Percentiles rank a stretch among this genome's conserved stretches.
Conservation (phyloP, 2,797 vertebrate genomes). For the Mormyrus proboscirostris region DNA sequence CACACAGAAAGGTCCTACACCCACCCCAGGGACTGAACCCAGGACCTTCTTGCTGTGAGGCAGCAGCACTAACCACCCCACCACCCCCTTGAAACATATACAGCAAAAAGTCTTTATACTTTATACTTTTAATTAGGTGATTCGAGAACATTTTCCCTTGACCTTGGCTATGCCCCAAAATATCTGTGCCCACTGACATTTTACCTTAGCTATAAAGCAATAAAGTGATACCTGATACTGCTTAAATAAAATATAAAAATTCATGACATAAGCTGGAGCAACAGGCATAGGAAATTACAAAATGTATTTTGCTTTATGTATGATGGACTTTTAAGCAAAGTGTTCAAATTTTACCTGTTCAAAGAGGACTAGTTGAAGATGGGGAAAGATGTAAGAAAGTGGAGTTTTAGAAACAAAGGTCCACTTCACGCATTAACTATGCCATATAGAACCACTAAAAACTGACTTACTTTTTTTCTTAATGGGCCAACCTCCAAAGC, state of each 20-base stretch:
- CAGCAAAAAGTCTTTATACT: background rate
- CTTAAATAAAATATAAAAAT: background rate
- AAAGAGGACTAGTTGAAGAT: background rate
- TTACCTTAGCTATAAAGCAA: background rate
- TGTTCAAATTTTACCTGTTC: background rate
- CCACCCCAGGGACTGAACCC: too few relatives aligned
- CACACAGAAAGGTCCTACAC: background rate
- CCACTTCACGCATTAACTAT: background rate
- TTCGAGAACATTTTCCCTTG: background rate
- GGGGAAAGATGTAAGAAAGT: background rate
- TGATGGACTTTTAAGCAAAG: background rate
- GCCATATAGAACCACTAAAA: background rate
- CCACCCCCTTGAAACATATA: background rate
- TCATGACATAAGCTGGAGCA: background rate
- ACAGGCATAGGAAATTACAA: background rate
- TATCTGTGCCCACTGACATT: background rate
- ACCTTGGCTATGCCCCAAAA: background rate
- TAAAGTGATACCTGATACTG: background rate
- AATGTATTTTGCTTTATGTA: background rate
- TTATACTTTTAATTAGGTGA: background rate
- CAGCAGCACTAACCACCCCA: background rate
- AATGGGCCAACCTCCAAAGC: background rate
- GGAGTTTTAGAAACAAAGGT: background rate
- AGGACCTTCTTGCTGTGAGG: too few relatives aligned
- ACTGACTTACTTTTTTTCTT: background rate